These are phyloP conservation scores for Erythrolamprus reginae DNA, from an alignment of 2,113 vertebrate species.

Conservation along the genomic window DNA sequence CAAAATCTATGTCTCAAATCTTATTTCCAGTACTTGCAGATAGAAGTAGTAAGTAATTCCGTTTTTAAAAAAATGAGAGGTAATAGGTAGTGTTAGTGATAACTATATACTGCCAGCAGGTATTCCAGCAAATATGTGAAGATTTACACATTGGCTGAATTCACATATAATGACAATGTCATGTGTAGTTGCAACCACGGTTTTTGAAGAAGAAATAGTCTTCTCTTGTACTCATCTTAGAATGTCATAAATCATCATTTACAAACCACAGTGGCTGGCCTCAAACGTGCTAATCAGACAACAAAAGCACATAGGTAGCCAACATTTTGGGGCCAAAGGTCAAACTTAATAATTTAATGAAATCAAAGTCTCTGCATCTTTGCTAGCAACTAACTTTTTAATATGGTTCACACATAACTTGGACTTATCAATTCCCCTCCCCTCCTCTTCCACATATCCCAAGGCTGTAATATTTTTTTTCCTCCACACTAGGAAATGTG, in stretches of 20 bases:
- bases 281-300: background rate
- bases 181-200: background rate
- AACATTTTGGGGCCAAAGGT: background rate
- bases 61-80: background rate
- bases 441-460: background rate
- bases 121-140: background rate
- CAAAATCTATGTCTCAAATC: background rate
- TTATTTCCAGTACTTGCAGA: background rate
- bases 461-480: background rate
- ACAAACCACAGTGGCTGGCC: background rate
- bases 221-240: background rate
- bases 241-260: background rate
- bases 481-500: background rate
- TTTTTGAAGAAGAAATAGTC: background rate
- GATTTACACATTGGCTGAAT: background rate
- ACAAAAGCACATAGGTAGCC: background rate
- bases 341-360: background rate
- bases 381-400: background rate
- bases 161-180: background rate
- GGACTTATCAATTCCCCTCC: background rate
- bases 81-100: background rate
- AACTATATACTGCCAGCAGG: background rate
- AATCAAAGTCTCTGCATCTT: background rate
- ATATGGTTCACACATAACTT: background rate
- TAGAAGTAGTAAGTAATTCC: background rate